A percentile compares a stretch with the other conserved stretches of the same genome.
Conservation (phyloP, 2,888 invertebrate genomes). For the Rotaria socialis region DNA sequence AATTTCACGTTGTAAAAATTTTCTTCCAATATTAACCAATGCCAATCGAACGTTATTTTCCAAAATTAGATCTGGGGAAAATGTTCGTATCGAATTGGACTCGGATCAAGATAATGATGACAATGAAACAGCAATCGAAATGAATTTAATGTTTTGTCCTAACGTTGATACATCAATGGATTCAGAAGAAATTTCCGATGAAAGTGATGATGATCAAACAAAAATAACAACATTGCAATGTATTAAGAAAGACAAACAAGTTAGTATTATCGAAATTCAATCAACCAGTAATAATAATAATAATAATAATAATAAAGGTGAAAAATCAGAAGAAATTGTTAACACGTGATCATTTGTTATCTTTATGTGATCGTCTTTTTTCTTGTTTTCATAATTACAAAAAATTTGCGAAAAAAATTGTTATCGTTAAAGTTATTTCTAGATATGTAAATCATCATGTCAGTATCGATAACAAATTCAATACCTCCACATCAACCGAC, state of each 20-base stretch:
- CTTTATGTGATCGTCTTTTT: background rate
- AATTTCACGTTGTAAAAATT: conserved; percentile 18
- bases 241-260: background rate
- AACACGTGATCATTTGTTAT: background rate
- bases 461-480: background rate
- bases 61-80: background rate
- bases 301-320: background rate
- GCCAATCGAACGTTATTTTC: background rate
- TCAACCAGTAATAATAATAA: background rate
- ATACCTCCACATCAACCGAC: background rate
- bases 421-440: background rate
- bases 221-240: background rate
- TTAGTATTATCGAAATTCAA: background rate
- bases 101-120: background rate
- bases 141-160: conserved; percentile 36
- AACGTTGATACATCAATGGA: background rate
- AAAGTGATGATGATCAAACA: background rate
- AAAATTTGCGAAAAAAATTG: too few relatives aligned
- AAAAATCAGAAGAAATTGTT: background rate
- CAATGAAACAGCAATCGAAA: background rate
- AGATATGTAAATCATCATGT: conserved; percentile 16
- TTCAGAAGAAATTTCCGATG: background rate
- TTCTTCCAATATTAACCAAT: conserved; percentile 21
- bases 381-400: background rate
- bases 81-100: conserved; percentile 30